These are phyloP conservation scores for Micoletzkya japonica DNA, from an alignment of 2,888 invertebrate species.

Conservation along the genomic window DNA sequence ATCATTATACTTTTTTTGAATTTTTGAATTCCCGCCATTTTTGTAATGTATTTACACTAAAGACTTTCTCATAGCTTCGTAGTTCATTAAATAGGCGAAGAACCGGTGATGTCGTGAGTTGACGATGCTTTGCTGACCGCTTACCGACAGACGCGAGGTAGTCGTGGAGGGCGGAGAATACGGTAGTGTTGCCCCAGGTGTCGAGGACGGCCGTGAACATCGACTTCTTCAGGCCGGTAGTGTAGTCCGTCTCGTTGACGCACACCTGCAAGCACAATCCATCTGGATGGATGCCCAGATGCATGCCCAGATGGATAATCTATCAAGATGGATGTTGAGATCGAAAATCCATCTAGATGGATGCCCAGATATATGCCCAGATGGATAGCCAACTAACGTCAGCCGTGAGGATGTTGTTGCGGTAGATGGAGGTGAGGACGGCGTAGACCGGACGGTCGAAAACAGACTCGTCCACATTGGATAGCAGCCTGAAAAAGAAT, in stretches of 20 bases:
- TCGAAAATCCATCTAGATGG: too few relatives aligned
- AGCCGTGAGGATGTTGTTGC: slow-evolving; percentile 49
- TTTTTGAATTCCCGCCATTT: too few relatives aligned
- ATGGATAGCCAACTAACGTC: too few relatives aligned
- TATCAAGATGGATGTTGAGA: too few relatives aligned
- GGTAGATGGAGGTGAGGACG: slow-evolving; percentile 51
- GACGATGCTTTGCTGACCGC: slow-evolving; percentile 29
- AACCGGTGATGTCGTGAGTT: too few relatives aligned
- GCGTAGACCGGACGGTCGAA: slow-evolving; percentile 55
- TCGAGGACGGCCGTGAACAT: slow-evolving; percentile 46
- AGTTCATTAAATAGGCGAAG: too few relatives aligned
- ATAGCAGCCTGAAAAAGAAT: slow-evolving; percentile 44
- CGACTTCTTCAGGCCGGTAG: slow-evolving; percentile 43
- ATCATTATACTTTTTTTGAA: too few relatives aligned
- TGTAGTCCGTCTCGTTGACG: slow-evolving; percentile 49
- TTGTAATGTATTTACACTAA: too few relatives aligned
- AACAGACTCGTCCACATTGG: slow-evolving; percentile 51
- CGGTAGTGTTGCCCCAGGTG: slow-evolving; percentile 43
- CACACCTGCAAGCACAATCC: slow-evolving; percentile 48
- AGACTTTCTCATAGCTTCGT: too few relatives aligned
- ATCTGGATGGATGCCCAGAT: not conserved
- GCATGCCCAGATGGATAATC: too few relatives aligned
- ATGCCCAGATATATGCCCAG: too few relatives aligned
- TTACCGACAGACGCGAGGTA: slow-evolving; percentile 49
- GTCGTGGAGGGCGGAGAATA: slow-evolving; percentile 52